These are phyloP conservation scores for Nesometra sesokonis DNA, from an alignment of 35 echinoderm and acorn worm species.

Conservation along the genomic window DNA sequence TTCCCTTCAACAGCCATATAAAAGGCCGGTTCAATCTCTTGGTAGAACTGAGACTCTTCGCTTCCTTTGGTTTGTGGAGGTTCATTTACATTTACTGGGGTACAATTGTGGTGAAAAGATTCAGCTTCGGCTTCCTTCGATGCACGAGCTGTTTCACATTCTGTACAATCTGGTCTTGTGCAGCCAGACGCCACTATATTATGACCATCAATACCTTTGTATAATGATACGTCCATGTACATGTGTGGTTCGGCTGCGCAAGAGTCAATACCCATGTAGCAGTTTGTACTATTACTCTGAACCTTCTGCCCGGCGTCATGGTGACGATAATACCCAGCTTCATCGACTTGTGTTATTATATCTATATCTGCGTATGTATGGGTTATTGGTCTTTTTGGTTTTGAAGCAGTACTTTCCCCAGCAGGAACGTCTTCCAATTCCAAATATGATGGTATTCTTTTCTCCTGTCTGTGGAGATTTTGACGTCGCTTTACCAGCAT, in stretches of 20 bases:
- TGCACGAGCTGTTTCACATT: neutral
- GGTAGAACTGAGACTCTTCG: neutral
- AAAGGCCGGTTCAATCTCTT: neutral
- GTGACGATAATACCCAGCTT: neutral
- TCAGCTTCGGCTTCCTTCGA: neutral
- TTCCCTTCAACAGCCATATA: neutral
- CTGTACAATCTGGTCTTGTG: neutral
- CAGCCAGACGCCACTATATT: neutral
- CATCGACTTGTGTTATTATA: neutral
- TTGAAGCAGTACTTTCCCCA: neutral
- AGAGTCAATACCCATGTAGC: neutral
- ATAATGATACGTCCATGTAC: neutral
- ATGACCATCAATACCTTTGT: neutral
- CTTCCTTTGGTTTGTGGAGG: neutral
- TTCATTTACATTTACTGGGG: no score
- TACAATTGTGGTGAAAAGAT: neutral
- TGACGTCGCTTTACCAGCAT: neutral
- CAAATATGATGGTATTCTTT: neutral
- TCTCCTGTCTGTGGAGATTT: neutral
- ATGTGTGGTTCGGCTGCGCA: neutral
- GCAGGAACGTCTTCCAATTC: neutral
- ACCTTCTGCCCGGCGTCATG: neutral
- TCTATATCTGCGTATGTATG: neutral
- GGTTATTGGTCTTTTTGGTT: neutral
- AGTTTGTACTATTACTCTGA: neutral